Evolutionary conservation across 2,888 invertebrate genomes (phyloP), one percentile per base, ranked within the genome.

Genomic region (Ptilodon capucinus): DNA sequence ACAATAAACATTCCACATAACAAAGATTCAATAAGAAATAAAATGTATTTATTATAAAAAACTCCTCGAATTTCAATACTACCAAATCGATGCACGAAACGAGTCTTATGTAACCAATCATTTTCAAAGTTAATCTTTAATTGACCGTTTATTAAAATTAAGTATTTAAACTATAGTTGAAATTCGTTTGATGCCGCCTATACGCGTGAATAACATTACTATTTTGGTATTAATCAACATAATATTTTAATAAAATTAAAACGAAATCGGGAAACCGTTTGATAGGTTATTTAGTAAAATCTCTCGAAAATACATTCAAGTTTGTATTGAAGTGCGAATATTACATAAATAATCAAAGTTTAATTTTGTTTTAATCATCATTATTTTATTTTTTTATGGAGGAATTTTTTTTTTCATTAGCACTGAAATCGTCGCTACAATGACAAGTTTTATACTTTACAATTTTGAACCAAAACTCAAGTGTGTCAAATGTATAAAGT

Each of bases 401-500:
- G n/a, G n/a, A n/a, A n/a, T n/a, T n/a, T n/a, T n/a, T n/a, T n/a
- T n/a, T n/a, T n/a, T n/a, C n/a, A n/a, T n/a, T n/a, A n/a, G n/a
- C n/a, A n/a, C n/a, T n/a, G n/a, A n/a, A n/a, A n/a, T n/a, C n/a
- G n/a, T n/a, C n/a, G n/a, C n/a, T n/a, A n/a, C n/a, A n/a, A n/a
- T n/a, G n/a, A n/a, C n/a, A n/a, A n/a, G n/a, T n/a, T n/a, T 11
- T 28, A 0, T 8, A n/a, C 21, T 48, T 55, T 57, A 60, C 51
- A 51, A n/a, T n/a, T n/a, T 54, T 62, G 55, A 56, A n/a, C 57
- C 64, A 60, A 60, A 67, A 67, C 47, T 64, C 67, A 69, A 72
- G 65, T 74, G 67, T 76, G 74, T 74, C 75, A 76, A 74, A 66
- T 59, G 60, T 62, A 71, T 74, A 74, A 74, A 73, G 70, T 74